Base-by-base conservation (phyloP, 2,113 vertebrate species). In the Ciconia stormi region DNA sequence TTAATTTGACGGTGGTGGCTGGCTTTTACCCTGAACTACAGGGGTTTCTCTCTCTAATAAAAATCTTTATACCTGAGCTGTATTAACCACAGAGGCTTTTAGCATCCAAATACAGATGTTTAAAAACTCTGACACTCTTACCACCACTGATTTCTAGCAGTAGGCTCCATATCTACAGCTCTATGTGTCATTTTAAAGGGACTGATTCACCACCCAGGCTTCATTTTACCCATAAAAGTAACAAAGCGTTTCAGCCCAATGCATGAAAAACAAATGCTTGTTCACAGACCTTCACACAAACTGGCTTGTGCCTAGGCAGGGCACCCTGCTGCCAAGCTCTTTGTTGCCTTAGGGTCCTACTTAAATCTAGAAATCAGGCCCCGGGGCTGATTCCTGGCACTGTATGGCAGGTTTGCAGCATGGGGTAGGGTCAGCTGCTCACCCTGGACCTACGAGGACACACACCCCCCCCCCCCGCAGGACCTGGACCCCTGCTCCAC, bases 31-130 rank as follows among this genome's bases (percentile, higher is more conserved):
- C 83, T 62, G 7, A 93, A 84, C 83, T 76, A 79, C 67, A 80
- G 74, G 74, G 30, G 61, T 32, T 88, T 81, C 32, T 92, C 61
- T 62, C 77, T 65, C 69, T 52, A 65, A 61, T 50, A 86, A 90
- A 93, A 83, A 22, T 44, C 63, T 93, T 89, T 36, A 26, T 13
- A 53, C 38, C 12, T 11, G 0, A 89, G 69, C 67, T 53, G 15
- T 53, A n/a, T 46, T 81, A 83, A 95, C 80, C 76, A 84, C 1
- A 0, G 66, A 88, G 58, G 34, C 21, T 86, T 91, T 74, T 40
- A 81, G 72, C 83, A 70, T 73, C 76, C 86, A 87, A n/a, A 93
- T 47, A 86, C 72, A 92, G 80, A 77, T 42, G 50, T 49, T 90
- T 71, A 47, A 80, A 73, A 83, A 61, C 53, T 70, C 63, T 86